Evolutionary conservation across 2,113 vertebrate species (phyloP).

Genomic region (Parotia lawesii): DNA sequence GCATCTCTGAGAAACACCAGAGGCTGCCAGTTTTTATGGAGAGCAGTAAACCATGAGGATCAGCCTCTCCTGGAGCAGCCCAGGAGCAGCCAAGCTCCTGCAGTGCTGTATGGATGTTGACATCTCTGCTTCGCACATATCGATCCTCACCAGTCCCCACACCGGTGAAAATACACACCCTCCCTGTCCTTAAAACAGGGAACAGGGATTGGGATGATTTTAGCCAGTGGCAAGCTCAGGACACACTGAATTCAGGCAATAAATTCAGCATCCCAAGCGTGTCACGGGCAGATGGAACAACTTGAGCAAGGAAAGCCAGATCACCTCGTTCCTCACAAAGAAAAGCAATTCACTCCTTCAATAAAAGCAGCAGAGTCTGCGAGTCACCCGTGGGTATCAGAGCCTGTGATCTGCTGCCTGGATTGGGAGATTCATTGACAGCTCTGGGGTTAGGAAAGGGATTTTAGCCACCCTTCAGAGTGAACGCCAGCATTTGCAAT

Average conservation of each 20-base stretch:
- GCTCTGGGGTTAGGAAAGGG: neutral
- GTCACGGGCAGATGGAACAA: neutral
- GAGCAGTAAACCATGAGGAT: neutral
- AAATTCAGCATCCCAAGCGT: neutral
- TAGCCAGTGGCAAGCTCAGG: neutral
- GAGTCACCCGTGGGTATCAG: neutral
- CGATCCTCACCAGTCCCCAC: neutral
- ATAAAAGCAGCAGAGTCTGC: neutral
- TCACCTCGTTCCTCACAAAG: neutral
- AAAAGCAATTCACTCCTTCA: constrained; percentile 23
- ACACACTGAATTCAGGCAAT: neutral
- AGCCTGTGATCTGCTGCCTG: neutral
- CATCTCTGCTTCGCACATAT: neutral
- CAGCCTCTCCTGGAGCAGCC: neutral
- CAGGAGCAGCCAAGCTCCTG: neutral
- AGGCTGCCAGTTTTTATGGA: neutral
- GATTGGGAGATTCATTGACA: constrained; percentile 4
- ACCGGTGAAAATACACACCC: neutral
- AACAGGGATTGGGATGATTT: neutral
- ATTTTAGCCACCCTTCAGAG: neutral
- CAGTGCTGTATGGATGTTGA: rapidly evolving
- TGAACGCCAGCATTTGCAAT: neutral
- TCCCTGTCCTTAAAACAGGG: neutral
- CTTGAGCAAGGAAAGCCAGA: neutral
- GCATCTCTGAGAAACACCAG: neutral